Evolutionary conservation across 2,888 invertebrate species (phyloP).

Genomic region (Melitaea athalia): DNA sequence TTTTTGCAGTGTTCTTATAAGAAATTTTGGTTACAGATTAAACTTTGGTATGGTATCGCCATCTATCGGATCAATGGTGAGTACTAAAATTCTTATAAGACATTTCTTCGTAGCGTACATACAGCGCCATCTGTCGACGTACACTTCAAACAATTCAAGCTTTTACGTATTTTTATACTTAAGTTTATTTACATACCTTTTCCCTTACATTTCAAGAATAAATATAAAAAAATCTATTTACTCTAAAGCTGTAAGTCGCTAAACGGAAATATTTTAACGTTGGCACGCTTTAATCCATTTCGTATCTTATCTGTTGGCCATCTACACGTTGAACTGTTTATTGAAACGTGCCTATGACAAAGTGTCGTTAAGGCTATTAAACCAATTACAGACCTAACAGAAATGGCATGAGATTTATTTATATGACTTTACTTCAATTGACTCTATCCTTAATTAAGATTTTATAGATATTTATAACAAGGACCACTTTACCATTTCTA

Average conservation of each 20-base stretch:
- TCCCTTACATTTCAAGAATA: not conserved
- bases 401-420: constrained; percentile 28
- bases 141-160: not conserved
- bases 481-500: constrained; percentile 21
- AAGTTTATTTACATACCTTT: not conserved
- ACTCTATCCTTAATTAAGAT: constrained; percentile 28
- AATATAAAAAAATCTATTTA: not conserved
- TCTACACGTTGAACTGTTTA: constrained; percentile 33
- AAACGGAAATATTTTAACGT: constrained; percentile 15
- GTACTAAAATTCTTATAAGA: constrained; percentile 19
- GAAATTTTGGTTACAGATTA: constrained; percentile 31
- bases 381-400: constrained; percentile 28
- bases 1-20: constrained; percentile 27
- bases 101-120: not conserved
- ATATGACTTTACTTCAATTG: constrained; percentile 21
- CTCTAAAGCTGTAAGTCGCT: constrained; percentile 27
- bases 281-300: constrained; percentile 31
- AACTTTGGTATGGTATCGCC: constrained; percentile 45
- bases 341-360: constrained; percentile 30
- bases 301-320: constrained; percentile 29
- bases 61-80: constrained; percentile 48
- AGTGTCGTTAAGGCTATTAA: constrained; percentile 32
- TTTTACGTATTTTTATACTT: not conserved
- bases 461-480: constrained; percentile 31
- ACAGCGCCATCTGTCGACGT: constrained; percentile 35